Evolutionary conservation across 2,113 vertebrate genomes (phyloP).

Genomic region (Syngnathus floridae): DNA sequence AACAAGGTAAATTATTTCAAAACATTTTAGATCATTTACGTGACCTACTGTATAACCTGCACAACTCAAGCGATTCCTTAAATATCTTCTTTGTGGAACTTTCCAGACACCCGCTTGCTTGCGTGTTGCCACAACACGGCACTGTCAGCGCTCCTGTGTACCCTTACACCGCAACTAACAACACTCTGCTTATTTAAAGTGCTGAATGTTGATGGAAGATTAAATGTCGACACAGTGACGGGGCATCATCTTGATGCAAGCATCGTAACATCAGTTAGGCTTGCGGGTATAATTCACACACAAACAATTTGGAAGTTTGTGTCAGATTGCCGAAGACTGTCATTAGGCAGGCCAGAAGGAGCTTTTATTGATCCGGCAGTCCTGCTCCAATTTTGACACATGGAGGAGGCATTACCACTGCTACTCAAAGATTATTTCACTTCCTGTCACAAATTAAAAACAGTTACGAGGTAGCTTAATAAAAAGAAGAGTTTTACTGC

Average conservation of each 20-base stretch:
- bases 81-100: slow-evolving; percentile 46
- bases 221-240: slow-evolving; percentile 22
- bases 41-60: too few relatives aligned
- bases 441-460: slow-evolving; percentile 3
- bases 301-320: slow-evolving; percentile 13
- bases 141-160: slow-evolving; percentile 31
- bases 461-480: too few relatives aligned
- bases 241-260: background rate
- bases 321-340: slow-evolving; percentile 4
- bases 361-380: slow-evolving; percentile 39
- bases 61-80: too few relatives aligned
- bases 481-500: too few relatives aligned
- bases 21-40: too few relatives aligned
- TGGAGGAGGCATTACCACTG: slow-evolving; percentile 23
- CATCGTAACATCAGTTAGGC: slow-evolving; percentile 7
- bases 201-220: slow-evolving; percentile 13
- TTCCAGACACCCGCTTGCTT: slow-evolving; percentile 52
- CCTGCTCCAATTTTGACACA: slow-evolving; percentile 33
- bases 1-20: too few relatives aligned
- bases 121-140: slow-evolving; percentile 58
- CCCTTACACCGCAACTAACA: slow-evolving; percentile 44
- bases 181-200: slow-evolving; percentile 35
- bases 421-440: slow-evolving; percentile 17
- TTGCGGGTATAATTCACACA: slow-evolving; percentile 13
- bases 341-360: slow-evolving; percentile 13